Base-by-base conservation (phyloP, 2,113 vertebrate species). In the Peromyscus leucopus region DNA sequence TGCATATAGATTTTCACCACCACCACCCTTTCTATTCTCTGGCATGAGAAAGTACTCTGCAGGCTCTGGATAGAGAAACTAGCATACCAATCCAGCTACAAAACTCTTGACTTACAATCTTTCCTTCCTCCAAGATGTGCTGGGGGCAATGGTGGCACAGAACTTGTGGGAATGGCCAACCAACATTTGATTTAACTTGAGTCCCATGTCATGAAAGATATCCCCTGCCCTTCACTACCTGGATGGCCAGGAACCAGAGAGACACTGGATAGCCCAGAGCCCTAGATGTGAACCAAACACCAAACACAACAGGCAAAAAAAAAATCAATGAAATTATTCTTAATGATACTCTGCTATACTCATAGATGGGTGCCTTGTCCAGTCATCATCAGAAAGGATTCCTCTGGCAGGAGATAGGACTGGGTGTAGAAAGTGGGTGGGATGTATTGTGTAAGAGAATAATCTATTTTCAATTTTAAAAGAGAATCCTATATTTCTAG, bases 171-270 rank as follows among this genome's bases (percentile, higher is more conserved):
- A 72, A 17, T n/a, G 36, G 71, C 36, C 51, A 82, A 57, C 10
- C 2, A 82, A 57, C 22, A 33, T 21, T 57, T 82, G 33, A 5
- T n/a, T 80, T 80, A 57, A 57, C 26, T 28, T 78, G 75, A 78
- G 75, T 26, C 26, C 42, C 2, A 51, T 1, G 10, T 3, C 31
- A 36, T 0, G 5, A 36, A 19, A n/a, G 51, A 19, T 1, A 80
- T 36, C 51, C 19, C 51, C 57, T 21, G 78, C 9, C 51, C 78
- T 80, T 22, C 19, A 57, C 4, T 80, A 36, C 51, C 33, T 57
- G 5, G n/a, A 84, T 84, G 22, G 6, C 22, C 7, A 28, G n/a
- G 36, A 61, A 84, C 24, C 57, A 61, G 36, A 84, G n/a, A 61
- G 12, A 84, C n/a, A 61, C 22, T 42, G 7, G n/a, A 84, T 61